phyloP scores from a whole-genome alignment of 2,888 invertebrate species.

The Bursaphelenchus okinawaensis region DNA sequence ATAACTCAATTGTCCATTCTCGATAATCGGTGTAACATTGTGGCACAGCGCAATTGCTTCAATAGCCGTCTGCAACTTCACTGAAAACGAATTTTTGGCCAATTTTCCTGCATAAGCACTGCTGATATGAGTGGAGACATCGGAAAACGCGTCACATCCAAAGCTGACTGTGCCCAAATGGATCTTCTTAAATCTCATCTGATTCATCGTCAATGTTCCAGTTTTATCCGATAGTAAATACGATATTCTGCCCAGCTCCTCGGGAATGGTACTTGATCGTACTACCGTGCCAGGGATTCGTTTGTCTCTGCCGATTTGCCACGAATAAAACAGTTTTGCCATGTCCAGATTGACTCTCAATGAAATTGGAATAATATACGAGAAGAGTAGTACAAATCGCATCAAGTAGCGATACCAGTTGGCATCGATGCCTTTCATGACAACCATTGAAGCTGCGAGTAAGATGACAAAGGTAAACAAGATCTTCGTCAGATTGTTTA shows the following conservation, averaged over 20 bases:
- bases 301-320: slow-evolving; percentile 87
- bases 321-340: slow-evolving; percentile 84
- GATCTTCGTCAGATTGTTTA: slow-evolving; percentile 91
- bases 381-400: slow-evolving; percentile 90
- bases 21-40: slow-evolving; percentile 95
- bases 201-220: slow-evolving; percentile 94
- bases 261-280: slow-evolving; percentile 93
- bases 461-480: slow-evolving; percentile 84
- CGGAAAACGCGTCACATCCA: slow-evolving; percentile 77
- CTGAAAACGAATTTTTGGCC: slow-evolving; percentile 47
- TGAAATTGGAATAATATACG: slow-evolving; percentile 97
- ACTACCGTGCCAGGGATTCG: slow-evolving; percentile 89
- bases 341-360: slow-evolving; percentile 95
- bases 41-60: slow-evolving; percentile 93
- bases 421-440: slow-evolving; percentile 67
- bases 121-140: slow-evolving; percentile 61
- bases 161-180: slow-evolving; percentile 89
- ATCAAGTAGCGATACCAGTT: slow-evolving; percentile 73
- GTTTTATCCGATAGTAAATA: slow-evolving; percentile 97
- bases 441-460: slow-evolving; percentile 86
- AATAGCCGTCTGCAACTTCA: slow-evolving; percentile 60
- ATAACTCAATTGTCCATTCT: slow-evolving; percentile 64
- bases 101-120: slow-evolving; percentile 49
- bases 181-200: slow-evolving; percentile 73
- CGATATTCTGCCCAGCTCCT: slow-evolving; percentile 90